Evolutionary conservation across 2,113 vertebrate genomes (phyloP), one percentile per base, ranked within the genome.

Genomic region (Eupsittula cactorum): DNA sequence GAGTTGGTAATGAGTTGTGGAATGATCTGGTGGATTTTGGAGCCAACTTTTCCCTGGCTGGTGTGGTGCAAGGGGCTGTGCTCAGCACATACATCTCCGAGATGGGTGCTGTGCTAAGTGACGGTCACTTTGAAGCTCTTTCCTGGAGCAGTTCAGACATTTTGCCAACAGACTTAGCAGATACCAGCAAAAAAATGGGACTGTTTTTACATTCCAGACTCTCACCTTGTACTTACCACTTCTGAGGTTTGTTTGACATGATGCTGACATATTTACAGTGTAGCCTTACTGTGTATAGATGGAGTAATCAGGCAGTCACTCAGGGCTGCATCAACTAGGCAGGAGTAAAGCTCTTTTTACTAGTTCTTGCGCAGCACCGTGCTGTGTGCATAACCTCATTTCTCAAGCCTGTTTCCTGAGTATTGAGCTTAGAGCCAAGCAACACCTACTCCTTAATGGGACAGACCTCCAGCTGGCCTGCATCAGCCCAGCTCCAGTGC

Each of bases 181-280:
- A 88, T 75, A 88, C 31, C 24, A 60, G 76, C 65, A 44, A 59
- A 93, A 80, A 83, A 63, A 4, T 2, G 24, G 13, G 47, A 29
- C 88, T 84, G 76, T 91, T 95, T 95, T 83, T 88, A 57, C 92
- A 76, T 94, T 93, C 92, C 88, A 46, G 52, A n/a, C 83, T 91
- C 88, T 96, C 92, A 96, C 92, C 93, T 96, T 86, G 57, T 77
- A 69, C 88, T 96, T 84, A 69, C 42, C 77, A 49, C 86, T 96
- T 92, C 73, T 86, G 88, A 96, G 88, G 82, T 93, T 91, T 97
- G 92, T 95, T 96, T 95, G 90, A 95, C 93, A 33, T 8, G 13
- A 71, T 0, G 6, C 92, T 91, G 90, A 86, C 44, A 33, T 96
- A 94, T 96, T 95, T 97, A 88, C 80, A 91, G 92, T 65, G 83